Conservation (phyloP, 2,113 vertebrate species). For the Anseranas semipalmata region DNA sequence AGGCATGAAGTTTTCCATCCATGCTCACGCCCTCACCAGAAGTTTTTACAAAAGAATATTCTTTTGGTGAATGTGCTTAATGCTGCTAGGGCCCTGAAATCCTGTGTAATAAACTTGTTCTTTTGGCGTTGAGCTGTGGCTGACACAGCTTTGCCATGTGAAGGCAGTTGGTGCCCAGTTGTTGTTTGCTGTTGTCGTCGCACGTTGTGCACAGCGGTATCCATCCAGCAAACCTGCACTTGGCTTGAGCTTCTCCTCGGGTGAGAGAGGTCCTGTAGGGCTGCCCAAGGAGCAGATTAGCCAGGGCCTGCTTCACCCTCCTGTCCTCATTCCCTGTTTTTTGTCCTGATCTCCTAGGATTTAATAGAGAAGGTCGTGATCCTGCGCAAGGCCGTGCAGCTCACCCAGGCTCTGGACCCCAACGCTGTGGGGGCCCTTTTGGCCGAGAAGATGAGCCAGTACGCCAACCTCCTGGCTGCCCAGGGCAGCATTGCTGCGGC, state of each 20-base stretch:
- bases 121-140: not conserved
- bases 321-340: not conserved
- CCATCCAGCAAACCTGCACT: not conserved
- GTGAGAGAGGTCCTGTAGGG: not conserved
- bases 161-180: not conserved
- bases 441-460: constrained; percentile 93
- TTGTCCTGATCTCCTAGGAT: constrained; percentile 74
- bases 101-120: not conserved
- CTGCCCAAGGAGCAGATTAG: not conserved
- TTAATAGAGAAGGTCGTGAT: constrained; percentile 96
- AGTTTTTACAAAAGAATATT: not conserved
- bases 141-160: not conserved
- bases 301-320: fast-evolving
- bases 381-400: constrained; percentile 87
- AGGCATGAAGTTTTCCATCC: not conserved
- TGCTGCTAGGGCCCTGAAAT: not conserved
- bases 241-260: not conserved
- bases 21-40: not conserved
- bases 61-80: not conserved
- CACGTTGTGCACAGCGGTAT: fast-evolving
- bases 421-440: constrained; percentile 82
- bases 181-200: fast-evolving
- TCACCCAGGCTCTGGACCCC: constrained; percentile 77
- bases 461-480: constrained; percentile 90
- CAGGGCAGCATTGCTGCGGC: constrained; percentile 93